Percentiles rank a stretch among this genome's conserved stretches.
These are phyloP conservation scores for Glaucopsyche alexis DNA, from an alignment of 2,888 invertebrate species.

Conservation along the genomic window DNA sequence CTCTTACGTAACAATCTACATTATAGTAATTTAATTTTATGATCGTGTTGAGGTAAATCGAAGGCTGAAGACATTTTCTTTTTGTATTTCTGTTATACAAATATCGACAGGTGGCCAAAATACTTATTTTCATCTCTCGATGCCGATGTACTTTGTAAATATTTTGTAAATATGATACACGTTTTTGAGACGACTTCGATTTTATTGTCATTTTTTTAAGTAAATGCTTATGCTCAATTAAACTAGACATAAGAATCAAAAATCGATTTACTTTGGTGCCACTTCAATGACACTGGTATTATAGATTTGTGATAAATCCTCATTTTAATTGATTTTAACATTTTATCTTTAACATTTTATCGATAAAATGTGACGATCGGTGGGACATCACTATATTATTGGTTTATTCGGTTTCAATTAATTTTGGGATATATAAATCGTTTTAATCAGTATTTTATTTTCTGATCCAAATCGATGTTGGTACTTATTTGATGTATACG, in stretches of 20 bases:
- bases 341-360: slow-evolving; percentile 42
- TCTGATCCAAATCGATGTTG: slow-evolving; percentile 47
- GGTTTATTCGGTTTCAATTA: slow-evolving; percentile 14
- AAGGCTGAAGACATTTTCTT: slow-evolving; percentile 49
- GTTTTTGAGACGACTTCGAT: slow-evolving; percentile 63
- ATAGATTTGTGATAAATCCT: slow-evolving; percentile 43
- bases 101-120: slow-evolving; percentile 67
- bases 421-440: slow-evolving; percentile 20
- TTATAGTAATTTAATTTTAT: slow-evolving; percentile 45
- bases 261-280: slow-evolving; percentile 36
- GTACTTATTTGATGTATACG: slow-evolving; percentile 74
- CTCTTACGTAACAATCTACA: slow-evolving; percentile 12
- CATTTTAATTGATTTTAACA: slow-evolving; percentile 40
- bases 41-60: slow-evolving; percentile 44
- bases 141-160: slow-evolving; percentile 68
- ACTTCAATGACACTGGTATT: slow-evolving; percentile 39
- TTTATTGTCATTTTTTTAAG: slow-evolving; percentile 63
- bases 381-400: slow-evolving; percentile 35
- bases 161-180: slow-evolving; percentile 71
- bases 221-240: slow-evolving; percentile 78
- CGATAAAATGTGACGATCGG: slow-evolving; percentile 39
- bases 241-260: slow-evolving; percentile 59
- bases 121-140: slow-evolving; percentile 54
- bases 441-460: slow-evolving; percentile 30
- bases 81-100: slow-evolving; percentile 42